A percentile compares a stretch with the other conserved stretches of the same genome.
Conservation (phyloP, 2,888 invertebrate genomes). For the Oscheius sp. region DNA sequence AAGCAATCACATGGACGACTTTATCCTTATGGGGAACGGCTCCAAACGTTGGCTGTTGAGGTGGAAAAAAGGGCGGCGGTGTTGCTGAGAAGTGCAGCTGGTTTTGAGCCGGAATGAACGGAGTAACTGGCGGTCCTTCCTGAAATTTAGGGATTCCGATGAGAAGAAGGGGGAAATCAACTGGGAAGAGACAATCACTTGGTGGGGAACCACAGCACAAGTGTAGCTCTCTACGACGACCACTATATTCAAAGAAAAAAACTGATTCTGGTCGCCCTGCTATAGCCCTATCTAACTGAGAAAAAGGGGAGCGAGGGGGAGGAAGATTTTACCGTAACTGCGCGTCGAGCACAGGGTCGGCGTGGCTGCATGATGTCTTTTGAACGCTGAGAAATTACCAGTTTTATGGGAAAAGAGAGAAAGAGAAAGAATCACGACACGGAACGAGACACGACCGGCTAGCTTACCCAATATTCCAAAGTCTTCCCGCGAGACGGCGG, state of each 20-base stretch:
- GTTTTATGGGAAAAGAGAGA: neutral
- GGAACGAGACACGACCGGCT: conserved; percentile 29
- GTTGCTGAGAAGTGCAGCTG: too few relatives aligned
- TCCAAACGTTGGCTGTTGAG: neutral
- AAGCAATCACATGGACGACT: conserved; percentile 83
- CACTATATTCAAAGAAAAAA: neutral
- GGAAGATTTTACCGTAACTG: conserved; percentile 27
- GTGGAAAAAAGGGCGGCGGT: conserved; percentile 12
- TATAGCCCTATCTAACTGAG: conserved; percentile 28
- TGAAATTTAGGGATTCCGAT: too few relatives aligned
- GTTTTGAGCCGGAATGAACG: conserved; percentile 11
- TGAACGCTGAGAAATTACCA: conserved; percentile 24
- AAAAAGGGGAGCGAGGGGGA: neutral
- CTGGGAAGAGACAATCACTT: neutral
- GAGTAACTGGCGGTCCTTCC: conserved; percentile 19
- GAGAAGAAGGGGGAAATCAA: too few relatives aligned
- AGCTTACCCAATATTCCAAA: conserved; percentile 67
- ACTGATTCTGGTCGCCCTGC: conserved; percentile 23
- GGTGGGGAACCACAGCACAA: conserved; percentile 21
- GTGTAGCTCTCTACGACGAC: conserved; percentile 26
- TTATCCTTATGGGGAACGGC: conserved; percentile 14
- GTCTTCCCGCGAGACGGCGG: conserved; percentile 54
- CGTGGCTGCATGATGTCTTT: conserved; percentile 24
- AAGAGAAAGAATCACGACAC: conserved; percentile 24
- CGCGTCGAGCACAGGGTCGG: conserved; percentile 22